phyloP scores from a whole-genome alignment of 2,113 vertebrate genomes.

The Desmodus rotundus region DNA sequence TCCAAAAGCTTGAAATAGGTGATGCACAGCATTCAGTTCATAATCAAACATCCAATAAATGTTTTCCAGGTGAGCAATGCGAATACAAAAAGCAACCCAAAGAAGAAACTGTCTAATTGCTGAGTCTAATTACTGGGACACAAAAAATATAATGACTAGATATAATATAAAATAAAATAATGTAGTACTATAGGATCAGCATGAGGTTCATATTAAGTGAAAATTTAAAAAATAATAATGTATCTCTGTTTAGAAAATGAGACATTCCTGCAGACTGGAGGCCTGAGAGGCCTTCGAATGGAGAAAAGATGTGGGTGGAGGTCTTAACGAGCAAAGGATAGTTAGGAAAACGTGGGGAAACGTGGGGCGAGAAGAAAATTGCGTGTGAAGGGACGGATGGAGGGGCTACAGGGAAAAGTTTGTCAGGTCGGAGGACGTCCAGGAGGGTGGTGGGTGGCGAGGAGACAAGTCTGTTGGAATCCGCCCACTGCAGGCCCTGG shows the following conservation, averaged over 20 bases:
- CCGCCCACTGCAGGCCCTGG: accelerated
- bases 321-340: not conserved
- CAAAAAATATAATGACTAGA: not conserved
- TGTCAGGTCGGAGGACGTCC: accelerated
- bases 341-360: accelerated
- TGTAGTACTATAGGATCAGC: not conserved
- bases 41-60: not conserved
- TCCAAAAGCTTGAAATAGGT: not conserved
- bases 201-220: not conserved
- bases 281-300: not conserved
- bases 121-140: not conserved
- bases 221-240: not conserved
- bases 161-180: not conserved
- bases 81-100: not conserved
- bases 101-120: not conserved
- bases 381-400: not conserved
- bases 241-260: not conserved
- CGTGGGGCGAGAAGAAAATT: too few species aligned
- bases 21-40: not conserved
- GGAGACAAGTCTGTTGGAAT: accelerated
- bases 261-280: not conserved
- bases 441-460: accelerated
- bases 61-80: not conserved
- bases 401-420: not conserved
- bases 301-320: not conserved